phyloP scores from a whole-genome alignment of 2,113 vertebrate genomes.

The Dipodomys stephensi region DNA sequence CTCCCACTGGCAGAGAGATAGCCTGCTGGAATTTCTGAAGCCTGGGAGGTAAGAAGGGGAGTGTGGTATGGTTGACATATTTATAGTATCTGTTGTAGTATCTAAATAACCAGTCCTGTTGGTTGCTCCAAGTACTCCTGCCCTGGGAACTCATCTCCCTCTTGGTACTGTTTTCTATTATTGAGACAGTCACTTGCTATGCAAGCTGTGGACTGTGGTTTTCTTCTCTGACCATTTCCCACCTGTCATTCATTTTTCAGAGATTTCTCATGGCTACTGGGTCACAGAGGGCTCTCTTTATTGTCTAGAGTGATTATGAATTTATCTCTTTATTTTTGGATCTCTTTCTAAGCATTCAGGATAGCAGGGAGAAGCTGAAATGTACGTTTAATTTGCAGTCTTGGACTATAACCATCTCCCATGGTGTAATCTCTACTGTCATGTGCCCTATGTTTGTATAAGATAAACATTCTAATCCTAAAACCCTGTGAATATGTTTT shows the following conservation, averaged over 20 bases:
- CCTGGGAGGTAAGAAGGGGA: background rate
- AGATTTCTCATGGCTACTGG: background rate
- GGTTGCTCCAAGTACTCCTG: background rate
- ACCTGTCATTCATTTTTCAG: background rate
- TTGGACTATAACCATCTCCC: background rate
- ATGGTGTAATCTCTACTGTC: background rate
- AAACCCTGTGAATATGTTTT: background rate
- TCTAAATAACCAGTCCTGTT: background rate
- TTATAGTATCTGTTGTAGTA: background rate
- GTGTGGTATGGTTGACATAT: background rate
- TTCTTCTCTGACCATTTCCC: background rate
- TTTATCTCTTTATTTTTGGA: slow-evolving; percentile 4
- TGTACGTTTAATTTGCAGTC: background rate
- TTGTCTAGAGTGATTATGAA: background rate
- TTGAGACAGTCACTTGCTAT: background rate
- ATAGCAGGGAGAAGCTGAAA: background rate
- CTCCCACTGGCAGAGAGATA: background rate
- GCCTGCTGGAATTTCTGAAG: background rate
- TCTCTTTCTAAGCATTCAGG: background rate
- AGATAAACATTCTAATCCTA: background rate
- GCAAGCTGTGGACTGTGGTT: background rate
- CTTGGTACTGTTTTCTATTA: background rate
- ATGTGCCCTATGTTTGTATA: background rate
- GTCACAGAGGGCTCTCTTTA: background rate
- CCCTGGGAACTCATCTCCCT: background rate